A percentile compares a stretch with the other conserved stretches of the same genome.
Conservation (phyloP, 2,113 vertebrate species). For the Taxidea taxus region DNA sequence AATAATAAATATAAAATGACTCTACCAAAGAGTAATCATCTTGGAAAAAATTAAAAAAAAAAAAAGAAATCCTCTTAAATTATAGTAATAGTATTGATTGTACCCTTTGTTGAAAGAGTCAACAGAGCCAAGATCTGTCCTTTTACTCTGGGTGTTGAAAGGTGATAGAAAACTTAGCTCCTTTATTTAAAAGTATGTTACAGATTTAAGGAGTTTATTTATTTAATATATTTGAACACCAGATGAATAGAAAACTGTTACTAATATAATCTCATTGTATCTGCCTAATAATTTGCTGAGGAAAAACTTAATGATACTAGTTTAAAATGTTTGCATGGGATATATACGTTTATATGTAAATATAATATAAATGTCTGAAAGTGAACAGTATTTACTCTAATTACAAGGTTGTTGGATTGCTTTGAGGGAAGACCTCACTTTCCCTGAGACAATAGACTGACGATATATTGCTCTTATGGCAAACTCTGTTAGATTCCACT, state of each 20-base stretch:
- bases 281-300: not conserved
- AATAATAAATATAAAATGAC: not conserved
- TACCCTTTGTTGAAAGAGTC: not conserved
- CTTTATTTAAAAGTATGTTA: not conserved
- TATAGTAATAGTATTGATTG: not conserved
- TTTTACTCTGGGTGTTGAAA: not conserved
- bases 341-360: not conserved
- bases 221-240: not conserved
- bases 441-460: not conserved
- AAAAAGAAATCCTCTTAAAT: not conserved
- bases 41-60: not conserved
- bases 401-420: not conserved
- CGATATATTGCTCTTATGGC: not conserved
- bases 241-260: not conserved
- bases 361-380: not conserved
- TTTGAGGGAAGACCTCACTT: not conserved
- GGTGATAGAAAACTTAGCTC: not conserved
- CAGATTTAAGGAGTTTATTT: not conserved
- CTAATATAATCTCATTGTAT: not conserved
- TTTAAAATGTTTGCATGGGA: not conserved
- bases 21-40: not conserved
- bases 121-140: not conserved
- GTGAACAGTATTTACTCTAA: not conserved
- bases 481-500: not conserved
- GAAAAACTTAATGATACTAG: not conserved